These are phyloP conservation scores for Chelonus formosanus DNA, from an alignment of 2,888 invertebrate species.

Conservation along the genomic window DNA sequence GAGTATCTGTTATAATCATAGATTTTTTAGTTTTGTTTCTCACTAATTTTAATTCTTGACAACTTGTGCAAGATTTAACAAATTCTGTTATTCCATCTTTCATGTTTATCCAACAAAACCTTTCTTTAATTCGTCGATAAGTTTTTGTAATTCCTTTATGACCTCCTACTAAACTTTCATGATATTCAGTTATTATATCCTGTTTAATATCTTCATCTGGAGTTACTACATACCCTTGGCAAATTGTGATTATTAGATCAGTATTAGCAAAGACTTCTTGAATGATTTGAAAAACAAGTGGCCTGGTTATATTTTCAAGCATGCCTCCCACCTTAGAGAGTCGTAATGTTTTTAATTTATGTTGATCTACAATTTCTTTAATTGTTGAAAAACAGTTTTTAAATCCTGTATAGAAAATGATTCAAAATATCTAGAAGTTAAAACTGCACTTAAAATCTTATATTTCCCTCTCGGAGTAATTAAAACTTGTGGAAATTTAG, in stretches of 20 bases:
- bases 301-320: too few species aligned
- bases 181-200: conserved; percentile 22
- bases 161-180: conserved; percentile 16
- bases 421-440: conserved; percentile 18
- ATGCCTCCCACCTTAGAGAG: conserved; percentile 6
- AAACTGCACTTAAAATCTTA: conserved; percentile 11
- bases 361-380: not conserved
- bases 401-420: not conserved
- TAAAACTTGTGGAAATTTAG: conserved; percentile 9
- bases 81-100: conserved; percentile 34
- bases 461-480: not conserved
- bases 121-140: conserved; percentile 14
- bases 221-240: conserved; percentile 8
- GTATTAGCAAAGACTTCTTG: not conserved
- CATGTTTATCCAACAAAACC: conserved; percentile 39
- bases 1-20: conserved; percentile 39
- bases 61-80: conserved; percentile 35
- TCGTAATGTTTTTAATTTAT: conserved; percentile 11
- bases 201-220: not conserved
- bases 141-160: conserved; percentile 35
- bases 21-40: conserved; percentile 34
- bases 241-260: conserved; percentile 5
- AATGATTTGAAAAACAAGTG: not conserved
- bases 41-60: conserved; percentile 38
- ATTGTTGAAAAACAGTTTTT: conserved; percentile 1